Evolutionary conservation across 2,888 invertebrate species (phyloP), one percentile per base, ranked within the genome.

Genomic region (Eretmocerus hayati): DNA sequence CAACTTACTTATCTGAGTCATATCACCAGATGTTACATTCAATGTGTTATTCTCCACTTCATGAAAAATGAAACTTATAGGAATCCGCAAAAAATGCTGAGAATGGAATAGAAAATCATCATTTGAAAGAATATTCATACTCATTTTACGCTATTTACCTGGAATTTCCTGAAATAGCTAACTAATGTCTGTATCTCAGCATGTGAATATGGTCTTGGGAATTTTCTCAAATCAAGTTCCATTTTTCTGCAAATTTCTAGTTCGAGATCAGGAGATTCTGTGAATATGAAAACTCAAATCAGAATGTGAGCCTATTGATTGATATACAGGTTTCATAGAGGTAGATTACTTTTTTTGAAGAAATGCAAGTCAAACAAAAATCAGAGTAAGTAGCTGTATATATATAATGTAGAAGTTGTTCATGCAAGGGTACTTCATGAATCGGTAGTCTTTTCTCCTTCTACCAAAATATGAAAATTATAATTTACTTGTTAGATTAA

Each of bases 21-120:
- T 50, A n/a, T 53, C 44, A 39, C 56, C 42, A 18, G 37, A 23
- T n/a, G 26, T 18, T 18, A 45, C 35, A n/a, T 47, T 23, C 22
- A 16, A 19, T 3, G 11, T 16, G 19, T 44, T 39, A 5, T 42
- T 56, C 52, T 53, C 59, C 15, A 68, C 47, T 31, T 71, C 66
- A 30, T 58, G 56, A 26, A 62, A 52, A 42, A 71, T 56, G 32
- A 62, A 63, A 21, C 62, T 57, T 18, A 60, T 55, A 19, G 65
- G 48, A 47, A 68, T 58, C n/a, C 54, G 50, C 9, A 58, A 45
- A 48, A 67, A 62, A 33, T 61, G 55, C 66, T 66, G 52, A 20
- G 56, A 57, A 45, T 48, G 48, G 42, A 42, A 48, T 42, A 21
- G n/a, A n/a, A n/a, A n/a, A n/a, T n/a, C n/a, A n/a, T n/a, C n/a